These are phyloP conservation scores for Xanthorhoe designata DNA, from an alignment of 2,888 invertebrate species.

Conservation along the genomic window DNA sequence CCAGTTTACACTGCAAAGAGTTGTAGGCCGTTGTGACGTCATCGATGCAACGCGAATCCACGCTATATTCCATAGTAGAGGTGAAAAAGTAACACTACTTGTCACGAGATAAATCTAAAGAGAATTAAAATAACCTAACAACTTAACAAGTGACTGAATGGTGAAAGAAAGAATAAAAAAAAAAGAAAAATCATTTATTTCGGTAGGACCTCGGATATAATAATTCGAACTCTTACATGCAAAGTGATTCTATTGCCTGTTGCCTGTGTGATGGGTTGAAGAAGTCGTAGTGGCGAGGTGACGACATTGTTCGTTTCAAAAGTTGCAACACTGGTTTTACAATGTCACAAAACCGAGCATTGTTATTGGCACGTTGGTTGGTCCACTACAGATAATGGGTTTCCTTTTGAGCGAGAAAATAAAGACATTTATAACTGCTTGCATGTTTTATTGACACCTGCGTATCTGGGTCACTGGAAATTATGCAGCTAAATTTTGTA, in stretches of 20 bases:
- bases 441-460: conserved; percentile 40
- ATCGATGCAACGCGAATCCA: conserved; percentile 50
- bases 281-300: too few relatives aligned
- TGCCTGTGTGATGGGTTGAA: too few relatives aligned
- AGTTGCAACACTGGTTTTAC: neutral
- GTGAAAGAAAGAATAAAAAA: too few relatives aligned
- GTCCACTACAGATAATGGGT: conserved; percentile 23
- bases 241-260: too few relatives aligned
- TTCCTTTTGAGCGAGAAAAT: conserved; percentile 25
- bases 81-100: conserved; percentile 7
- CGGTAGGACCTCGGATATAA: too few relatives aligned
- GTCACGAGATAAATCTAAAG: neutral
- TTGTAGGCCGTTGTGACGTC: conserved; percentile 50
- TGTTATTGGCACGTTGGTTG: conserved; percentile 17
- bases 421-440: conserved; percentile 20
- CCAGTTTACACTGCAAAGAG: conserved; percentile 40
- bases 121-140: too few relatives aligned
- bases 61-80: conserved; percentile 33
- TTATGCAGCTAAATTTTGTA: conserved; percentile 20
- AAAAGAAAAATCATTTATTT: too few relatives aligned
- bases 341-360: conserved; percentile 9
- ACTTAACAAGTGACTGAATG: too few relatives aligned
- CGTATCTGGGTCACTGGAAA: conserved; percentile 32
- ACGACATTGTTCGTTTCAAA: too few relatives aligned
- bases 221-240: too few relatives aligned